These are phyloP conservation scores for Drosophila paulistorum DNA, from an alignment of 1,140 invertebrate genomes.

Conservation along the genomic window DNA sequence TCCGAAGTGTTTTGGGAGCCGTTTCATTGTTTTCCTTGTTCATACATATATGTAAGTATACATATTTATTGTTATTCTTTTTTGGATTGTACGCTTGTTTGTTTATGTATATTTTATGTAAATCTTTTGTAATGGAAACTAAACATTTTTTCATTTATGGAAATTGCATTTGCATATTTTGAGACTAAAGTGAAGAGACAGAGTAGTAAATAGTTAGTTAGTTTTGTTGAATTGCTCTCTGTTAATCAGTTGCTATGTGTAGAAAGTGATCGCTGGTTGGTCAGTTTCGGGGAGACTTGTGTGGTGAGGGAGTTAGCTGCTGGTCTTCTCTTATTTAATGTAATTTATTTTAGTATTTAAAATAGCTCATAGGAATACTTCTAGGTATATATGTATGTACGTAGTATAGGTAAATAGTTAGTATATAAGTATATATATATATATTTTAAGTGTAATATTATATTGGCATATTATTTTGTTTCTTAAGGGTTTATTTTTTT, in stretches of 20 bases:
- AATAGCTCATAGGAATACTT: slow-evolving; percentile 10
- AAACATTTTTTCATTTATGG: no score
- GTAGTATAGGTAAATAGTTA: slow-evolving; percentile 11
- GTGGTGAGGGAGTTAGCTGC: background rate
- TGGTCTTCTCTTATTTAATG: slow-evolving; percentile 1
- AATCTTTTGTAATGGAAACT: no score
- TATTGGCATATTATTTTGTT: slow-evolving; percentile 7
- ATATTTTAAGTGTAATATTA: slow-evolving; percentile 2
- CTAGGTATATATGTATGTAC: slow-evolving; percentile 13
- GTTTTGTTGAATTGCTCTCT: no score
- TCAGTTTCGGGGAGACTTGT: background rate
- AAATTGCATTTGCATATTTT: no score
- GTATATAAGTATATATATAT: slow-evolving; percentile 11
- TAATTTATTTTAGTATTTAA: background rate
- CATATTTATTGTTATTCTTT: no score
- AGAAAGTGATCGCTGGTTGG: background rate
- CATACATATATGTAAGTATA: no score
- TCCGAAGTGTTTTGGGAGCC: no score
- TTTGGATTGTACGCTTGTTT: no score
- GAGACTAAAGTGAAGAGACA: no score
- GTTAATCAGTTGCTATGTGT: background rate
- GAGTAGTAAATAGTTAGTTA: no score
- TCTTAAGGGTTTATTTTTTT: slow-evolving; percentile 8
- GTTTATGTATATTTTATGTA: no score
- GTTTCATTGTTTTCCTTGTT: no score